A percentile compares a stretch with the other conserved stretches of the same genome.
Evolutionary conservation across 1,140 invertebrate genomes (phyloP).

Genomic region (Chionoecetes opilio): DNA sequence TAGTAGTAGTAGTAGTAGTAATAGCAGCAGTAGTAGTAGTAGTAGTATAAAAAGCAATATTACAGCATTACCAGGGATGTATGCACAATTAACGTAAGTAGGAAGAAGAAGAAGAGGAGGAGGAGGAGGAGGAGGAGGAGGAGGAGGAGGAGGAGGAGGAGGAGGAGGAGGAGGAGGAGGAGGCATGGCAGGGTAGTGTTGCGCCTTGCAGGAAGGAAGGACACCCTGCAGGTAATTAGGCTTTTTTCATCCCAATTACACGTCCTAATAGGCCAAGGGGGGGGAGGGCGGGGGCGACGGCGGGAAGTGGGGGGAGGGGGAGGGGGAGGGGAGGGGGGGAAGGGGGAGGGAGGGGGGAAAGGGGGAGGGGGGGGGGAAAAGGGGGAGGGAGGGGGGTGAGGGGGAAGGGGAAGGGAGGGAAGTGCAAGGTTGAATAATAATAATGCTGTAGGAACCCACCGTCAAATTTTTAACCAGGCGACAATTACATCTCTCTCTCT

Average conservation of each 20-base stretch:
- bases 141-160: background rate
- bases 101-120: background rate
- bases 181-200: background rate
- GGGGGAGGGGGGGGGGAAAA: background rate
- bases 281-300: background rate
- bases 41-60: too few relatives aligned
- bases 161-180: background rate
- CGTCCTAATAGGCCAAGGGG: background rate
- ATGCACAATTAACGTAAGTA: too few relatives aligned
- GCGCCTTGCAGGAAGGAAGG: slow-evolving; percentile 22
- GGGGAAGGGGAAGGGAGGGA: background rate
- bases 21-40: background rate
- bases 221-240: slow-evolving; percentile 1
- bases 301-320: background rate
- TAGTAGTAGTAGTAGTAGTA: slow-evolving; percentile 14
- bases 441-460: background rate
- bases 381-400: background rate
- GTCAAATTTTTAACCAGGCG: slow-evolving; percentile 19
- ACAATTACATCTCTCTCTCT: background rate
- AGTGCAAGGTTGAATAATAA: background rate
- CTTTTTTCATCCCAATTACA: slow-evolving; percentile 30
- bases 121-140: background rate
- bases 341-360: background rate
- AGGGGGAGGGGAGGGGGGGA: background rate
- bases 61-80: too few relatives aligned